Conservation (phyloP, 2,888 invertebrate genomes). For the Parelbella ahira region DNA sequence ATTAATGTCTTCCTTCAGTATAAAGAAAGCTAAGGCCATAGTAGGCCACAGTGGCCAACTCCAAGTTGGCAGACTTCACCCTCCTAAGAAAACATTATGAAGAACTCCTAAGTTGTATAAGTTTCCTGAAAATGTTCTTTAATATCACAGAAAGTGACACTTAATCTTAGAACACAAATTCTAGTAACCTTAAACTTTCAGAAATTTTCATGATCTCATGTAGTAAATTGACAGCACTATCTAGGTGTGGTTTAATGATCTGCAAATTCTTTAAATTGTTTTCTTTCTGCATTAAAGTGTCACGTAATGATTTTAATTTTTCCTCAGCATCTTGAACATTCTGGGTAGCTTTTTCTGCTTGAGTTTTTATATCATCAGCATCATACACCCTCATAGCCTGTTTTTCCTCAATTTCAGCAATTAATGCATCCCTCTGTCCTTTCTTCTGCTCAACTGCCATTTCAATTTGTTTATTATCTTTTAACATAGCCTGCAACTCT, state of each 20-base stretch:
- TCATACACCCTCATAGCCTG: conserved; percentile 59
- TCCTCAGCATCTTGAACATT: conserved; percentile 59
- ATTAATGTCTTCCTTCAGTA: too few relatives aligned
- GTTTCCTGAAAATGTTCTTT: too few relatives aligned
- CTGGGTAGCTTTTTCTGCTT: conserved; percentile 51
- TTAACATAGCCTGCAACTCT: conserved; percentile 46
- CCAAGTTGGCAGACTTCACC: too few relatives aligned
- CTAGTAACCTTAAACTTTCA: conserved; percentile 55
- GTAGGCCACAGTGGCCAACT: too few relatives aligned
- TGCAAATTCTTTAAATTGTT: conserved; percentile 60
- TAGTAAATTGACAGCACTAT: conserved; percentile 53
- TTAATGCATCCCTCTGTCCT: conserved; percentile 47
- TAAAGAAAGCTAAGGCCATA: too few relatives aligned
- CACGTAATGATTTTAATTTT: conserved; percentile 44
- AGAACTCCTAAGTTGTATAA: too few relatives aligned
- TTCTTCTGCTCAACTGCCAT: conserved; percentile 55
- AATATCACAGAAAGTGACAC: too few relatives aligned
- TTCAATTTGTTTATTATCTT: conserved; percentile 50
- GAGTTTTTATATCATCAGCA: conserved; percentile 57
- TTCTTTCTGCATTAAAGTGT: conserved; percentile 57
- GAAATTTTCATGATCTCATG: conserved; percentile 55
- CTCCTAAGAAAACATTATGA: too few relatives aligned
- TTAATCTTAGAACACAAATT: too few relatives aligned
- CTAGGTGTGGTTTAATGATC: conserved; percentile 57
- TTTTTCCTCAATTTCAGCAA: conserved; percentile 53